Evolutionary conservation across 2,113 vertebrate genomes (phyloP), one percentile per base, ranked within the genome.

Genomic region (Tringa solitaria): DNA sequence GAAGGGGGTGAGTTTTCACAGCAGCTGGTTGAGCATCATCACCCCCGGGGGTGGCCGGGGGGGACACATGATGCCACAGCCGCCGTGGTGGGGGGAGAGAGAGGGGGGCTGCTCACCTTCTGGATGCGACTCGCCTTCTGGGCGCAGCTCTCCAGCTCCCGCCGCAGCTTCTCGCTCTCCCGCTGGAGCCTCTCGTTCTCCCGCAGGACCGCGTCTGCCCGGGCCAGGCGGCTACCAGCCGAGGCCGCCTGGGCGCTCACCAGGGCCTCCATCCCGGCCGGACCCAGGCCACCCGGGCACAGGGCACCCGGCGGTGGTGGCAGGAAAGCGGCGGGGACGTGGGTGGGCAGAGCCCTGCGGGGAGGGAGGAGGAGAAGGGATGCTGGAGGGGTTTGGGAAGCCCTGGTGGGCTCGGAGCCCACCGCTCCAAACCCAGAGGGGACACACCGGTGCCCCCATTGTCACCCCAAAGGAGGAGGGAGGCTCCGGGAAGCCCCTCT

Each of bases 181-280:
- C 97, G 98, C 95, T 98, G 98, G 10, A 99, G 98, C 79, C 97
- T 95, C 96, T 99, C 98, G 1, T 99, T 99, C 91, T 99, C 99
- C 86, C 97, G 96, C 93, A 99, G 97, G 77, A 99, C 85, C 0
- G 94, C 53, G 8, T 99, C 98, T 10, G 97, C 96, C 94, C 98
- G 98, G 79, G 98, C 98, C 98, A 98, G 98, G 72, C 97, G 97
- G 95, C 84, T 96, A 76, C 96, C 75, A 18, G 97, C 96, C 0
- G 96, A 97, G 74, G 97, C 84, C 0, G 92, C 96, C 77, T 97
- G 98, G 37, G 86, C 93, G 4, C 96, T 73, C 20, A 97, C 87
- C 78, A 98, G 95, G 6, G 96, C 98, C 65, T 98, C 98, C 94
- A 98, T 75, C 7, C 98, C 96, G 12, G 98, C 92, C 61, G 98